These are phyloP conservation scores for Drosophila emarginata DNA, from an alignment of 2,888 invertebrate genomes.

Conservation along the genomic window DNA sequence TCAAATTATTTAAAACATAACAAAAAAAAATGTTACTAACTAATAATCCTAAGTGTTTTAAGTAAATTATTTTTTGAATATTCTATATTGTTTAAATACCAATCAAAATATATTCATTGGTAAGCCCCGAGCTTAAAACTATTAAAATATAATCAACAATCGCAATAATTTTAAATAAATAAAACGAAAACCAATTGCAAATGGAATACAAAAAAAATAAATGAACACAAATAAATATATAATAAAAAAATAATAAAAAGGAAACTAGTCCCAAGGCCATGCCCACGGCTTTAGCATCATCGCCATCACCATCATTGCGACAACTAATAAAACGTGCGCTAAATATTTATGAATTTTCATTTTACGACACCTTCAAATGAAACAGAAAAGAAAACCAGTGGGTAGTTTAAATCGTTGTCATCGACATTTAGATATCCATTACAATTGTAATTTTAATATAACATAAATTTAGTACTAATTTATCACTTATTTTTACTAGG, in stretches of 20 bases:
- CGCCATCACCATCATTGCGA: conserved; percentile 35
- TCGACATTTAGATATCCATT: not conserved
- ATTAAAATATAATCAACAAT: not conserved
- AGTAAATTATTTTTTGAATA: not conserved
- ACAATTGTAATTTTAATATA: too few species aligned
- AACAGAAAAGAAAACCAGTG: conserved; percentile 15
- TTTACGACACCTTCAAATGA: conserved; percentile 68
- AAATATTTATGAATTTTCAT: conserved; percentile 73
- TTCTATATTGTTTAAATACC: not conserved
- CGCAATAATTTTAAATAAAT: conserved; percentile 37
- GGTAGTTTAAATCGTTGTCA: not conserved
- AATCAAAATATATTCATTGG: conserved; percentile 1
- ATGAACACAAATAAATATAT: conserved; percentile 4
- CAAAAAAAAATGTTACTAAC: not conserved
- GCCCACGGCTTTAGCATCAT: conserved; percentile 33
- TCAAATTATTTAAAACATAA: not conserved
- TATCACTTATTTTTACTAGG: too few species aligned
- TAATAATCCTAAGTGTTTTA: not conserved
- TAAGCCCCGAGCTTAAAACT: not conserved
- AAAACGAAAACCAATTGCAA: not conserved
- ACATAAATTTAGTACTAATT: too few species aligned
- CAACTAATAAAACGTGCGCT: conserved; percentile 70
- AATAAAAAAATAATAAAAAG: conserved; percentile 11
- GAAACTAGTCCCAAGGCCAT: conserved; percentile 37
- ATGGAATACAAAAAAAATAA: not conserved